Base-by-base conservation (phyloP, 2,113 vertebrate genomes). In the Heptranchias perlo region DNA sequence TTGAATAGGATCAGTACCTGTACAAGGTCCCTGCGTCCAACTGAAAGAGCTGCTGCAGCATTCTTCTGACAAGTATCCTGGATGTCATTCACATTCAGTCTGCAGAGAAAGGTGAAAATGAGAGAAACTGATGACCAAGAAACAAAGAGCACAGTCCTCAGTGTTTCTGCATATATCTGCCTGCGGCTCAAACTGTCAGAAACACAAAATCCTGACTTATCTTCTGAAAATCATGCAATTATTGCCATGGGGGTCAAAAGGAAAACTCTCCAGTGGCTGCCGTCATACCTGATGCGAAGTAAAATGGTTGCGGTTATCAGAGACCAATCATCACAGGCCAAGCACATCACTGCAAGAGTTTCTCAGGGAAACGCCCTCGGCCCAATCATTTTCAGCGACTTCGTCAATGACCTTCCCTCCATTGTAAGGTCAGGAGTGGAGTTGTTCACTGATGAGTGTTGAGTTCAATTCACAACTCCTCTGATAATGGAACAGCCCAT, bases 31-130 rank as follows among this genome's bases (percentile, higher is more conserved):
- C 98, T 97, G 96, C 99, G 98, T 69, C 99, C 99, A 2, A 99
- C 98, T 0, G 98, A 96, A 87, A 99, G 97, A 6, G 99, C 98
- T 0, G 98, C 98, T 0, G 98, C 97, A 0, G 98, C 98, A 0
- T 99, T 99, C 98, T 99, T 99, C 98, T 99, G 98, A 97, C 99
- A 99, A 0, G 98, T 99, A 96, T 99, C 99, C 97, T 99, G 98
- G 97, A 99, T 99, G 96, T 99, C 98, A 25, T 98, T 98, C 97
- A 99, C 97, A 52, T 99, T 99, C 96, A 99, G 96, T 97, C 99
- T 99, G 69, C 49, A 91, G 97, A 94, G 97, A 96, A 76, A 67
- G 89, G 96, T 97, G 39, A 96, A 76, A 39, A 44, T 82, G 6
- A 39, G 18, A n/a, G n/a, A 93, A 93, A 21, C 13, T 39, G 11